Percentiles rank a stretch among this genome's conserved stretches.
Conservation (phyloP, 2,888 invertebrate species). For the Drosophila percnosoma region DNA sequence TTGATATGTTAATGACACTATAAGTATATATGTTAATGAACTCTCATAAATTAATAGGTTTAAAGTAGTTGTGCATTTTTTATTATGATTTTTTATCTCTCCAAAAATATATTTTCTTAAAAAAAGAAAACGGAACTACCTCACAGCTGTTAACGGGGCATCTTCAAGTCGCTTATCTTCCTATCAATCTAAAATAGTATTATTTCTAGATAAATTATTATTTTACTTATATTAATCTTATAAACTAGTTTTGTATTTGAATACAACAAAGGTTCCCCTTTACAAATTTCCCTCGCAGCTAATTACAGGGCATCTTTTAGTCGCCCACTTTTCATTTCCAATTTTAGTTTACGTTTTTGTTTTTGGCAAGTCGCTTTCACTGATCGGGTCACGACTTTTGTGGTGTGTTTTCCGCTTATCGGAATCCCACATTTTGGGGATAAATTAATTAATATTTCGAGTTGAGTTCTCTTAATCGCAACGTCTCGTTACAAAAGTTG, state of each 20-base stretch:
- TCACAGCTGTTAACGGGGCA: not conserved
- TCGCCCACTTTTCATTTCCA: not conserved
- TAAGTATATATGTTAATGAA: not conserved
- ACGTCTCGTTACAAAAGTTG: slow-evolving; percentile 22
- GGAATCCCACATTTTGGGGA: slow-evolving; percentile 6
- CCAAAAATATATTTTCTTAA: not conserved
- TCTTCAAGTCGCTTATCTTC: no score
- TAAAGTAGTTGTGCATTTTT: not conserved
- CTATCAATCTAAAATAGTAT: not conserved
- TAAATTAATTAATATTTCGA: slow-evolving; percentile 73
- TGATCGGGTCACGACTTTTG: slow-evolving; percentile 59
- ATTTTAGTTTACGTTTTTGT: slow-evolving; percentile 6
- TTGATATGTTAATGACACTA: not conserved
- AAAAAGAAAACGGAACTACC: not conserved
- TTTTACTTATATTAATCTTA: not conserved
- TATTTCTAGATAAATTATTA: not conserved
- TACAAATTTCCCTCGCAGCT: not conserved
- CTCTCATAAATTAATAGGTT: not conserved
- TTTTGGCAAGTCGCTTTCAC: slow-evolving; percentile 56
- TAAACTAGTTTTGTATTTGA: not conserved
- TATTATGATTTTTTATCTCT: not conserved
- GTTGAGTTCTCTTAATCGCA: slow-evolving; percentile 63
- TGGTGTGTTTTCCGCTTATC: slow-evolving; percentile 26
- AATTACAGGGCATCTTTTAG: not conserved
- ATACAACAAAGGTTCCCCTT: not conserved